Percentiles rank a stretch among this genome's conserved stretches.
Conservation (phyloP, 2,797 vertebrate species). For the Onychomys torridus region DNA sequence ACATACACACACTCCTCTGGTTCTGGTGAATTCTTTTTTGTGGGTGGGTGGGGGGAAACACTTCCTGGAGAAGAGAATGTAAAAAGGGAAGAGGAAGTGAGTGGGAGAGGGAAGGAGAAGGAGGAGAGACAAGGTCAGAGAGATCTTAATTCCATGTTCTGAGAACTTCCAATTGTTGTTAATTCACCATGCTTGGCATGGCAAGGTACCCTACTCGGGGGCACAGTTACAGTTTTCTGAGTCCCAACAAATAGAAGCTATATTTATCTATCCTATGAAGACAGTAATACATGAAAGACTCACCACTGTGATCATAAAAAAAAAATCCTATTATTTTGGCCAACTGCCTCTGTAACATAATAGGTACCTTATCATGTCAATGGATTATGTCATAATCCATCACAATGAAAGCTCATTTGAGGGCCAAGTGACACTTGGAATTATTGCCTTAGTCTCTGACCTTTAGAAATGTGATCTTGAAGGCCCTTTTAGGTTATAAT, state of each 20-base stretch:
- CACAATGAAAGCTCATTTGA: slow-evolving; percentile 11
- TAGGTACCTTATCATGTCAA: slow-evolving; percentile 51
- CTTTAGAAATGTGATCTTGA: slow-evolving; percentile 65
- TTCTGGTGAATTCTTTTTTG: background rate
- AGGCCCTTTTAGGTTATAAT: slow-evolving; percentile 39
- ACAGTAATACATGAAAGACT: slow-evolving; percentile 39
- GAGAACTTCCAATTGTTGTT: background rate
- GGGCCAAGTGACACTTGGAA: background rate
- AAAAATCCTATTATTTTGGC: background rate
- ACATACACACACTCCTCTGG: background rate
- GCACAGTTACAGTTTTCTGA: background rate
- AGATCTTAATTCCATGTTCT: background rate
- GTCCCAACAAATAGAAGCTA: slow-evolving; percentile 15
- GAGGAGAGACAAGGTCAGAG: background rate
- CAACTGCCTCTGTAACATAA: slow-evolving; percentile 47
- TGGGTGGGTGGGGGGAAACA: background rate
- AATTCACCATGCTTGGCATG: background rate
- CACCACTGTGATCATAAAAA: slow-evolving; percentile 18
- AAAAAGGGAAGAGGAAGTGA: background rate
- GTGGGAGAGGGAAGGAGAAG: background rate
- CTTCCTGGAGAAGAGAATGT: background rate
- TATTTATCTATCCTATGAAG: slow-evolving; percentile 50
- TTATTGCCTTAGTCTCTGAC: slow-evolving; percentile 2
- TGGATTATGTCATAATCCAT: background rate
- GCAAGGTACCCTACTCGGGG: background rate